These are phyloP conservation scores for Acanthopleura granulata DNA, from an alignment of 2,888 invertebrate species.

Conservation along the genomic window DNA sequence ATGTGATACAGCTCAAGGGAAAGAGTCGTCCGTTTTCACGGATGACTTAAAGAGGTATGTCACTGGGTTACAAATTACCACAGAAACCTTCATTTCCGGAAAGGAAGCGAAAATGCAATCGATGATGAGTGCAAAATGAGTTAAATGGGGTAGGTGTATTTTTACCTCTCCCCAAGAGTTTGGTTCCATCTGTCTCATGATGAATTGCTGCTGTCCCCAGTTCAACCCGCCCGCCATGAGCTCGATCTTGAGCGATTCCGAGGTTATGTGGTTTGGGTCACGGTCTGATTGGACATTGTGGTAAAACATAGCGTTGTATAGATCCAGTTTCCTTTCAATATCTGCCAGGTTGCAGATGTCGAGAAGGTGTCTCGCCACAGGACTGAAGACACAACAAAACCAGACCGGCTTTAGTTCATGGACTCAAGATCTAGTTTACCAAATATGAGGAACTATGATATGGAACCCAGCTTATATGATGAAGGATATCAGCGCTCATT, in stretches of 20 bases:
- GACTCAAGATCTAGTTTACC: too few relatives aligned
- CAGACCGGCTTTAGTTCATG: neutral
- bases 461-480: too few relatives aligned
- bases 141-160: too few relatives aligned
- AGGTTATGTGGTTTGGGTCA: slow-evolving; percentile 61
- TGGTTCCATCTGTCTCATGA: slow-evolving; percentile 59
- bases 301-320: slow-evolving; percentile 64
- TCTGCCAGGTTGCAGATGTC: slow-evolving; percentile 62
- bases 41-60: too few relatives aligned
- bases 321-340: slow-evolving; percentile 62
- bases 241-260: slow-evolving; percentile 62
- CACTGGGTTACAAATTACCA: too few relatives aligned
- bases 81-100: too few relatives aligned
- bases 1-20: too few relatives aligned
- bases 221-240: slow-evolving; percentile 65
- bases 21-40: too few relatives aligned
- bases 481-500: too few relatives aligned
- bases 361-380: slow-evolving; percentile 55
- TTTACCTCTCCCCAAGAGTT: slow-evolving; percentile 59
- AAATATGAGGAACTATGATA: too few relatives aligned
- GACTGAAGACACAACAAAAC: slow-evolving; percentile 34
- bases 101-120: too few relatives aligned
- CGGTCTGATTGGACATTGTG: slow-evolving; percentile 53
- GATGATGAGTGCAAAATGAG: too few relatives aligned
- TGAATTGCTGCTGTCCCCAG: slow-evolving; percentile 62